phyloP scores from a whole-genome alignment of 2,113 vertebrate genomes.

The Thalassoma bifasciatum region DNA sequence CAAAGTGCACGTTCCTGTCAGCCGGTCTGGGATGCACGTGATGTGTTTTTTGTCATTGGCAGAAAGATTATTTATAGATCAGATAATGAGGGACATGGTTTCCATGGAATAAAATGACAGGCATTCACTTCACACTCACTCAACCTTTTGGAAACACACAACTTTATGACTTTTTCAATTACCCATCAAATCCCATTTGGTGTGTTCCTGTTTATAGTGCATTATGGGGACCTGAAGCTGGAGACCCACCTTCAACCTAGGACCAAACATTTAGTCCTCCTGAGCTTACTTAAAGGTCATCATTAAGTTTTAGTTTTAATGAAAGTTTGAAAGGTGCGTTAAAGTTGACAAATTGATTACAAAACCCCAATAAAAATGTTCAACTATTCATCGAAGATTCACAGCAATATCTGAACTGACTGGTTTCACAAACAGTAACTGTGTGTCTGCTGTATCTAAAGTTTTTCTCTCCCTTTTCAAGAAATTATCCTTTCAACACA shows the following conservation, averaged over 20 bases:
- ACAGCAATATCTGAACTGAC: too few relatives aligned
- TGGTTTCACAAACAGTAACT: too few relatives aligned
- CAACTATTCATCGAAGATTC: too few relatives aligned
- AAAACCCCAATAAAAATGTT: too few relatives aligned
- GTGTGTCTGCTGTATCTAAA: too few relatives aligned
- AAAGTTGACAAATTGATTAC: too few relatives aligned
- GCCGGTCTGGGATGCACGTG: slow-evolving; percentile 37
- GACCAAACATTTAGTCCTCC: not conserved
- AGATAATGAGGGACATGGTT: slow-evolving; percentile 55
- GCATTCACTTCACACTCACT: not conserved
- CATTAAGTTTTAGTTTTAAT: too few relatives aligned
- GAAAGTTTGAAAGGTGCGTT: too few relatives aligned
- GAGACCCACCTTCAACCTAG: not conserved
- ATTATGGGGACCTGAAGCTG: slow-evolving; percentile 8
- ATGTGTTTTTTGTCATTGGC: slow-evolving; percentile 33
- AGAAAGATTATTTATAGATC: slow-evolving; percentile 53
- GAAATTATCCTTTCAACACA: too few relatives aligned
- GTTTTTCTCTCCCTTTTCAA: too few relatives aligned
- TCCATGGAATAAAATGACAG: slow-evolving; percentile 56
- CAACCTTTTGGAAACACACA: slow-evolving; percentile 30
- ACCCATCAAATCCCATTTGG: not conserved
- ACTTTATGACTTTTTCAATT: slow-evolving; percentile 30
- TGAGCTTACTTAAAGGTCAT: too few relatives aligned
- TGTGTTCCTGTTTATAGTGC: slow-evolving; percentile 16
- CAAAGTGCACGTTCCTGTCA: slow-evolving; percentile 25